Base-by-base conservation (phyloP, 30 jellyfish, hydroid and myxozoan genomes). In the Catostylus mosaicus region DNA sequence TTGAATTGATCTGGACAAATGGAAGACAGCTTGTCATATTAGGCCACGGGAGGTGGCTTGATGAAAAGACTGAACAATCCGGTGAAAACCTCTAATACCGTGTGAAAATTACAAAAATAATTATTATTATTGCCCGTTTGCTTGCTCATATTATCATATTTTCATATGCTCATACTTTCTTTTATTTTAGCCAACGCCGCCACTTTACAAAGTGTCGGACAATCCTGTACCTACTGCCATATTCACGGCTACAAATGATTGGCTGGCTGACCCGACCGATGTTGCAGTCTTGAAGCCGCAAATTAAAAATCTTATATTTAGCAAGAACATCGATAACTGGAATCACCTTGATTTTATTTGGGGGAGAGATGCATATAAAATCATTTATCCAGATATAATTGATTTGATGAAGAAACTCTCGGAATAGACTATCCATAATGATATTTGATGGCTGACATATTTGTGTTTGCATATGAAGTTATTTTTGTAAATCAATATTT, bases 221-320 rank as follows among this genome's bases (percentile, higher is more conserved):
- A 51, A 67, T 23, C 84, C 77, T 1, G 89, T 82, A 4, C 96
- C 98, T 3, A 95, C 92, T 0, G 98, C 98, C 1, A 30, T 87
- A 23, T 92, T 78, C 71, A 62, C 96, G 27, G 96, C 81, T 0
- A 63, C 88, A 12, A 73, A 92, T 47, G 98, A 92, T 57, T 92
- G 98, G 98, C 88, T 92, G 0, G 98, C 98, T 31, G 98, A 92
- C 71, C 97, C 98, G 5, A 40, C 73, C 0, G 98, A 92, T 75
- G 89, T 92, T 22, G 85, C 90, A 11, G 40, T 61, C 18, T 65
- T 90, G 38, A 70, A 35, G 46, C 96, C 92, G 2, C 69, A 68
- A 24, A 67, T 90, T 30, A 64, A 60, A 47, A 56, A 84, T 52
- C 52, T 90, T 50, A 62, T 90, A 7, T 72, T 26, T 65, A 56